Conservation (phyloP, 2,797 vertebrate species). For the Perdix hodgsoniae region DNA sequence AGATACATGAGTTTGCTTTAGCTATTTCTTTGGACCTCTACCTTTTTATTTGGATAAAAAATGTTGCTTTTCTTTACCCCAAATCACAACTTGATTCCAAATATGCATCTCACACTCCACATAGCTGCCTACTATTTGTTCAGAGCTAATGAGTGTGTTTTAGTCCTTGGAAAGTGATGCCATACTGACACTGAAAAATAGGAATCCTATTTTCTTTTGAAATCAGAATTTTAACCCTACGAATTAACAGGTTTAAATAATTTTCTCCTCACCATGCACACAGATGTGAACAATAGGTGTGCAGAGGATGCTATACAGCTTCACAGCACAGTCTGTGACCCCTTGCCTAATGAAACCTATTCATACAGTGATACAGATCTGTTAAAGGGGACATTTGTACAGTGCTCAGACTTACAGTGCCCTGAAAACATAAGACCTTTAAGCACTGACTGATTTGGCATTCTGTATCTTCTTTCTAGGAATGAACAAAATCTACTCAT, state of each 20-base stretch:
- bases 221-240: not conserved
- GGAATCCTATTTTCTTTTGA: not conserved
- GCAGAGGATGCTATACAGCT: not conserved
- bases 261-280: no score
- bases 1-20: not conserved
- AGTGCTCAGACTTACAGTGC: not conserved
- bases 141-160: slow-evolving; percentile 7
- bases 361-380: not conserved
- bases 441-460: not conserved
- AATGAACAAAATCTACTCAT: not conserved
- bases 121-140: slow-evolving; percentile 43
- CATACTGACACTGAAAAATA: not conserved
- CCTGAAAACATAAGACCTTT: not conserved
- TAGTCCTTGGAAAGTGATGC: slow-evolving; percentile 2
- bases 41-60: slow-evolving; percentile 5
- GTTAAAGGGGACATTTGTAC: not conserved
- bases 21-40: slow-evolving; percentile 9
- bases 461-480: not conserved
- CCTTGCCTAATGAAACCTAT: not conserved
- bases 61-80: no score
- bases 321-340: not conserved
- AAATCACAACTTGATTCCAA: slow-evolving; percentile 30
- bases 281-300: not conserved
- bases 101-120: not conserved
- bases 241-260: not conserved